phyloP scores from a whole-genome alignment of 2,888 invertebrate species.

The Galeruca laticollis region DNA sequence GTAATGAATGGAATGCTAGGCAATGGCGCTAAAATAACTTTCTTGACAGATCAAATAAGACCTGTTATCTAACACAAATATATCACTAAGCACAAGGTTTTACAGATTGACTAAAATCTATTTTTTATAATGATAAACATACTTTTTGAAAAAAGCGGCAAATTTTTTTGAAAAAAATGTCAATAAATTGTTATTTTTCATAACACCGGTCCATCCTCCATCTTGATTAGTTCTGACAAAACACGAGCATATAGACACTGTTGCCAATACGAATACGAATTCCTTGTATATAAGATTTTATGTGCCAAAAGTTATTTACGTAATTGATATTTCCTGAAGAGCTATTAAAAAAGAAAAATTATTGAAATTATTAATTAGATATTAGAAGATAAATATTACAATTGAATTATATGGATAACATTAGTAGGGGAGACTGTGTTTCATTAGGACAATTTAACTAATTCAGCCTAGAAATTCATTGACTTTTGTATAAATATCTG shows the following conservation, averaged over 20 bases:
- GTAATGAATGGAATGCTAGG: not conserved
- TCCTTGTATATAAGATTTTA: not conserved
- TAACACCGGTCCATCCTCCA: constrained; percentile 24
- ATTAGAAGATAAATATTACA: too few relatives aligned
- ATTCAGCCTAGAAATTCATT: too few relatives aligned
- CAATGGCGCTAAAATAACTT: not conserved
- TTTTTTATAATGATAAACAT: not conserved
- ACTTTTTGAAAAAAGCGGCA: constrained; percentile 1
- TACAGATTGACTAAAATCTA: not conserved
- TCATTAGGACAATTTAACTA: too few relatives aligned
- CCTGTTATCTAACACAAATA: not conserved
- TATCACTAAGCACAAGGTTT: not conserved
- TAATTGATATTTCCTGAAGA: too few relatives aligned
- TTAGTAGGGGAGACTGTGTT: too few relatives aligned
- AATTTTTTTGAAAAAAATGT: constrained; percentile 10
- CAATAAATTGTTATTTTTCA: constrained; percentile 1
- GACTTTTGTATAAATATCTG: too few relatives aligned
- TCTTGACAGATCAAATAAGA: not conserved
- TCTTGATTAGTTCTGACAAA: constrained; percentile 17
- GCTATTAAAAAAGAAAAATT: too few relatives aligned
- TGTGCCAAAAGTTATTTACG: too few relatives aligned
- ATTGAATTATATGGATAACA: too few relatives aligned
- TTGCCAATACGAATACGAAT: constrained; percentile 10
- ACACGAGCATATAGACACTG: not conserved
- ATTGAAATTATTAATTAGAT: too few relatives aligned